These are phyloP conservation scores for Leptinotarsa defecta DNA, from an alignment of 1,140 invertebrate genomes.

Conservation along the genomic window DNA sequence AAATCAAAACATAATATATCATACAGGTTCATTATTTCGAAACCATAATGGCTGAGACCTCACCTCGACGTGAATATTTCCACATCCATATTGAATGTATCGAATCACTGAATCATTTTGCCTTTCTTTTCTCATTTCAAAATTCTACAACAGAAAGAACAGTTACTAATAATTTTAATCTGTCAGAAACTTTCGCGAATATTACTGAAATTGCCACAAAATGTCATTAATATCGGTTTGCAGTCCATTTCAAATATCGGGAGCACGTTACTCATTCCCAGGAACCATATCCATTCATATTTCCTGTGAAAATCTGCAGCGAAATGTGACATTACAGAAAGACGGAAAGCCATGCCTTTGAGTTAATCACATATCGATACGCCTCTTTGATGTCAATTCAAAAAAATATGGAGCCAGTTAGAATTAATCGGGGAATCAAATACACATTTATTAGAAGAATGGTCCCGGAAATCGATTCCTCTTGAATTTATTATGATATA, in stretches of 20 bases:
- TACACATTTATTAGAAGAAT: not conserved
- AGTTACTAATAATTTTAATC: too few relatives aligned
- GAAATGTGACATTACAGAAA: not conserved
- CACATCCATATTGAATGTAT: too few relatives aligned
- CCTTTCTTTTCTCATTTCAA: too few relatives aligned
- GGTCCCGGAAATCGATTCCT: not conserved
- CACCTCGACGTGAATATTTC: too few relatives aligned
- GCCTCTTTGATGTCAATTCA: not conserved
- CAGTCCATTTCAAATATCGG: not conserved
- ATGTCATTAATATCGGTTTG: not conserved
- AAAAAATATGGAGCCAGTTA: not conserved
- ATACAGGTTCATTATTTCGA: too few relatives aligned
- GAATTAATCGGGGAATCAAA: not conserved
- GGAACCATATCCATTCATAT: not conserved
- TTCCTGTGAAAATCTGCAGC: not conserved
- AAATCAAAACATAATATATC: too few relatives aligned
- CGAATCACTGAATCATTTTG: too few relatives aligned
- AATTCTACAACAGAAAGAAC: too few relatives aligned
- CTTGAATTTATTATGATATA: not conserved
- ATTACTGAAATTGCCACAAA: not conserved
- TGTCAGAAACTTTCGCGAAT: too few relatives aligned
- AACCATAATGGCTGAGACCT: too few relatives aligned
- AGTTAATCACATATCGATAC: conserved; percentile 1
- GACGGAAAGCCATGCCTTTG: not conserved
- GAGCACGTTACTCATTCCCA: not conserved